Evolutionary conservation across 1,140 invertebrate species (phyloP).

Genomic region (Ctenoplectra terminalis): DNA sequence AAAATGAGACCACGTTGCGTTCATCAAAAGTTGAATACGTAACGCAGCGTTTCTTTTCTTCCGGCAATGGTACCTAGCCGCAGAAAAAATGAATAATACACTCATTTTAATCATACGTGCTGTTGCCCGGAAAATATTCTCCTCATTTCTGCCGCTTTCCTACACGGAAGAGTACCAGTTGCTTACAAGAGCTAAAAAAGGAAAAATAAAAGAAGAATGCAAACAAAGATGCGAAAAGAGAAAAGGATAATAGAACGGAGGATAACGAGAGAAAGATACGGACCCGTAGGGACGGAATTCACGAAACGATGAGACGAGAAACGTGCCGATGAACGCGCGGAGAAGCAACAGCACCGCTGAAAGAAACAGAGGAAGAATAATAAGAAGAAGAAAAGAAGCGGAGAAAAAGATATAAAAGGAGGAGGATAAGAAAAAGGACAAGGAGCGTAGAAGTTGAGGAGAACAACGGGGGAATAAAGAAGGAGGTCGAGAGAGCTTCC

Average conservation of each 20-base stretch:
- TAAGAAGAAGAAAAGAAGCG: neutral
- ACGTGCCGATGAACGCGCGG: neutral
- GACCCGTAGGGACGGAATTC: neutral
- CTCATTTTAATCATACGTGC: slow-evolving; percentile 29
- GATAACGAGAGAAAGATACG: too few species aligned
- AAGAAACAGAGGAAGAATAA: too few species aligned
- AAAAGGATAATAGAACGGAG: too few species aligned
- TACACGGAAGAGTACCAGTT: too few species aligned
- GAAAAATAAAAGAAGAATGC: neutral
- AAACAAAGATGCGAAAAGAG: too few species aligned
- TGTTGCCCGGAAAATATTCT: neutral
- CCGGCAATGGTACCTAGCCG: too few species aligned
- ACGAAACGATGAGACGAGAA: neutral
- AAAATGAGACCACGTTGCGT: neutral
- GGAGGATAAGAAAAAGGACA: neutral
- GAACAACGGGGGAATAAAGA: neutral
- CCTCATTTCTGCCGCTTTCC: too few species aligned
- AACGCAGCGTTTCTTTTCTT: neutral
- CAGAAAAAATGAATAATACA: neutral
- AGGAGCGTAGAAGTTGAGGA: too few species aligned
- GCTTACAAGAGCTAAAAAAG: neutral
- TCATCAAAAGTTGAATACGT: neutral
- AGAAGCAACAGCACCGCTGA: neutral
- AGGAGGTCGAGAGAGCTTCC: neutral
- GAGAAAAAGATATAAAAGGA: slow-evolving; percentile 1